Percentiles rank a stretch among this genome's conserved stretches.
Evolutionary conservation across 2,113 vertebrate species (phyloP).

Genomic region (Trachemys scripta): DNA sequence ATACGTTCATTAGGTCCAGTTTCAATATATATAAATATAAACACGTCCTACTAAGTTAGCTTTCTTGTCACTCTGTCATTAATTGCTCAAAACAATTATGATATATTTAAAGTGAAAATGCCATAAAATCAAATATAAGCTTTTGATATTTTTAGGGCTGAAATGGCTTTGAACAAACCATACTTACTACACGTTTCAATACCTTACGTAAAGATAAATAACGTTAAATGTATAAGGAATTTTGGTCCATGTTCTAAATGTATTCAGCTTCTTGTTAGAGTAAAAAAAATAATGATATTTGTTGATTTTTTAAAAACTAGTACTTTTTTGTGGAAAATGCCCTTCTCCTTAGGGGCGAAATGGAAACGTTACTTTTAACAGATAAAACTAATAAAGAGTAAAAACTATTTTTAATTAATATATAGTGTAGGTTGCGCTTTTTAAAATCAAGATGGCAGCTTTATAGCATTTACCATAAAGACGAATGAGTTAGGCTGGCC

Average conservation of each 20-base stretch:
- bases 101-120: background rate
- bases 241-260: background rate
- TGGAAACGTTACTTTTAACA: background rate
- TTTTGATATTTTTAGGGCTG: background rate
- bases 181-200: background rate
- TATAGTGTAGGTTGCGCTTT: background rate
- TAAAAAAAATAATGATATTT: background rate
- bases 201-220: background rate
- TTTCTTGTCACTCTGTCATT: background rate
- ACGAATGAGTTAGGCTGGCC: background rate
- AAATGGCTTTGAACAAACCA: background rate
- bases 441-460: background rate
- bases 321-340: background rate
- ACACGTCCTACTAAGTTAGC: background rate
- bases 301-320: background rate
- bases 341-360: rapidly evolving
- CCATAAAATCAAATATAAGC: background rate
- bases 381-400: background rate
- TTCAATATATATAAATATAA: background rate
- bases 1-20: background rate
- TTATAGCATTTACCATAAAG: background rate
- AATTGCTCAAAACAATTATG: background rate
- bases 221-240: background rate
- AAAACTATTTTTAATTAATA: background rate
- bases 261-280: background rate